These are phyloP conservation scores for Protaetia brevitarsis DNA, from an alignment of 1,140 invertebrate genomes.

Conservation along the genomic window DNA sequence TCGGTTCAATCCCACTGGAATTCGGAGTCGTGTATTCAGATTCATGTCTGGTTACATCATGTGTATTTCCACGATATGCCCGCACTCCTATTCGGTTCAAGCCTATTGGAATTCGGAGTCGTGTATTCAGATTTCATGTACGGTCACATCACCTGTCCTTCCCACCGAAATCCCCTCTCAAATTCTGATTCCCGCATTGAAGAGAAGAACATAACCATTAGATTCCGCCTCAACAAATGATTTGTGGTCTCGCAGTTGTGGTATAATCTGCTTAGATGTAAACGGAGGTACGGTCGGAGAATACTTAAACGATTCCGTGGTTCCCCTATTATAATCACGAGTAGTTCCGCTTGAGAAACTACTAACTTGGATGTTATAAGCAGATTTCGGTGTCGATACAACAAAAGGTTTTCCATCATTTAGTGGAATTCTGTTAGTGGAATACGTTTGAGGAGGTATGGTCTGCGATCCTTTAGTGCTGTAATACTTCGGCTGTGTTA, in stretches of 20 bases:
- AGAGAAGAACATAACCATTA: too few species aligned
- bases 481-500: constrained; percentile 37
- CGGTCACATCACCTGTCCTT: too few species aligned
- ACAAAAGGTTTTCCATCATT: constrained; percentile 44
- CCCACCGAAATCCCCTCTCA: too few species aligned
- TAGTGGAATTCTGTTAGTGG: constrained; percentile 28
- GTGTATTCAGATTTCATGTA: too few species aligned
- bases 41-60: too few species aligned
- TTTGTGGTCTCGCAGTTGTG: neutral
- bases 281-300: constrained; percentile 48
- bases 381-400: constrained; percentile 15
- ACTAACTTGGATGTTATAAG: constrained; percentile 25
- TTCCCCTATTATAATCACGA: constrained; percentile 2
- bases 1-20: too few species aligned
- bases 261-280: neutral
- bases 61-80: too few species aligned
- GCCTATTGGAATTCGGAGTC: too few species aligned
- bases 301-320: constrained; percentile 46
- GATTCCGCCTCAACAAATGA: neutral
- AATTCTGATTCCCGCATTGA: too few species aligned
- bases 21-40: too few species aligned
- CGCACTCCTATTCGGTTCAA: too few species aligned
- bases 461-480: constrained; percentile 28
- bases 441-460: constrained; percentile 23
- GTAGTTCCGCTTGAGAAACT: neutral